phyloP scores from a whole-genome alignment of 2,888 invertebrate species.

The Athalia cordata region DNA sequence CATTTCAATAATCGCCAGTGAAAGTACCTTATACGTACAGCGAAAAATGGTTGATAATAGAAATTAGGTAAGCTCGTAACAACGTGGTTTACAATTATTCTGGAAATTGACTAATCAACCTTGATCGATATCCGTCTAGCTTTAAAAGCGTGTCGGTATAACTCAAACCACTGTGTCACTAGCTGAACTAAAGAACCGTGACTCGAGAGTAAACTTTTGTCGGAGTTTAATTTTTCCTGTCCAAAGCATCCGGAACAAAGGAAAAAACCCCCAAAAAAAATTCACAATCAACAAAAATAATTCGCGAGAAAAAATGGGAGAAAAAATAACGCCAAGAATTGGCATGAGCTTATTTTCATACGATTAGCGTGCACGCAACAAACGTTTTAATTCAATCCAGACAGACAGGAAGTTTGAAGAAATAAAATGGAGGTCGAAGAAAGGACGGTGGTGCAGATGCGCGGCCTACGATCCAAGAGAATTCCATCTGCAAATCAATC shows the following conservation, averaged over 20 bases:
- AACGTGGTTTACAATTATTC: not conserved
- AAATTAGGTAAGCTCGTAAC: not conserved
- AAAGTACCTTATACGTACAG: too few relatives aligned
- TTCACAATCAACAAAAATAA: not conserved
- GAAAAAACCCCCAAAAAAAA: too few relatives aligned
- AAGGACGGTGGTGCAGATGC: not conserved
- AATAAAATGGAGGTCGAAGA: too few relatives aligned
- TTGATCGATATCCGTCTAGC: not conserved
- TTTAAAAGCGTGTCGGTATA: not conserved
- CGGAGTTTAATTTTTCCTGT: too few relatives aligned
- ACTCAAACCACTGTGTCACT: not conserved
- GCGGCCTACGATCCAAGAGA: constrained; percentile 40
- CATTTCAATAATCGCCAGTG: too few relatives aligned
- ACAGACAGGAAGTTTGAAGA: not conserved
- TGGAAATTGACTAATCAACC: constrained; percentile 18
- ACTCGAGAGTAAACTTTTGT: too few relatives aligned
- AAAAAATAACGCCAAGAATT: not conserved
- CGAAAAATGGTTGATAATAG: not conserved
- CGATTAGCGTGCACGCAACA: constrained; percentile 6
- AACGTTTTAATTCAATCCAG: constrained; percentile 21
- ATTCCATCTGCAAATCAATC: constrained; percentile 48
- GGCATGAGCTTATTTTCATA: constrained; percentile 1
- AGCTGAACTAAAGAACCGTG: too few relatives aligned
- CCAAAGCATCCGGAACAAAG: too few relatives aligned
- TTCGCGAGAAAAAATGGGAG: not conserved